Evolutionary conservation across 30 jellyfish, hydroid and myxozoan genomes (phyloP).

Genomic region (Mastigias papua): DNA sequence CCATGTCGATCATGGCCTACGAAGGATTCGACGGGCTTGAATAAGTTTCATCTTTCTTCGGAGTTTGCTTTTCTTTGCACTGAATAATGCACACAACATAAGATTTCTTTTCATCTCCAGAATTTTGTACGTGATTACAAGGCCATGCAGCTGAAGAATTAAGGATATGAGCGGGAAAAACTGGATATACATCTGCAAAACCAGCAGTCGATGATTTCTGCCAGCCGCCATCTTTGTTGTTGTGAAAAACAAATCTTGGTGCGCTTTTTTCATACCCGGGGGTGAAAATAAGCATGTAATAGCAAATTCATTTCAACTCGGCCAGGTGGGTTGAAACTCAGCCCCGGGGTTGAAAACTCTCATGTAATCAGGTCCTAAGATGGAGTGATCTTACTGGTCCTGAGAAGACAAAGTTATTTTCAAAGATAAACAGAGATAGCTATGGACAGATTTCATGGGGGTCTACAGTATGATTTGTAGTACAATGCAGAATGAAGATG

Average conservation of each 20-base stretch:
- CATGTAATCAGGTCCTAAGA: no score
- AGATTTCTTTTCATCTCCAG: conserved; percentile 34
- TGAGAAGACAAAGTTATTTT: background rate
- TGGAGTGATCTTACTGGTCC: background rate
- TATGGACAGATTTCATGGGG: background rate
- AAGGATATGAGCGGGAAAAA: conserved; percentile 14
- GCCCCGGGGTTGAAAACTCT: no score
- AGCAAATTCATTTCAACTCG: no score
- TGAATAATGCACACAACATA: conserved; percentile 29
- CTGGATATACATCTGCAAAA: no score
- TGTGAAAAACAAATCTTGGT: no score
- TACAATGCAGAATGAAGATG: background rate
- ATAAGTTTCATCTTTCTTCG: conserved; percentile 45
- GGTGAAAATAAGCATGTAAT: no score
- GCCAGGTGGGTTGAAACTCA: no score
- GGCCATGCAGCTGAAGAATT: conserved; percentile 41
- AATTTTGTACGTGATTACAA: conserved; percentile 33
- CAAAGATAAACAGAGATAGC: background rate
- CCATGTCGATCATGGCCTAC: no score
- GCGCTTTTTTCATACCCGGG: no score
- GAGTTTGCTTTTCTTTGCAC: conserved; percentile 45
- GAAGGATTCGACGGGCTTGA: no score
- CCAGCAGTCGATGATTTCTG: conserved; percentile 21
- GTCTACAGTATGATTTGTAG: no score
- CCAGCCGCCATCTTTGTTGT: conserved; percentile 37